Evolutionary conservation across 2,888 invertebrate species (phyloP).

Genomic region (Diaphora mendica): DNA sequence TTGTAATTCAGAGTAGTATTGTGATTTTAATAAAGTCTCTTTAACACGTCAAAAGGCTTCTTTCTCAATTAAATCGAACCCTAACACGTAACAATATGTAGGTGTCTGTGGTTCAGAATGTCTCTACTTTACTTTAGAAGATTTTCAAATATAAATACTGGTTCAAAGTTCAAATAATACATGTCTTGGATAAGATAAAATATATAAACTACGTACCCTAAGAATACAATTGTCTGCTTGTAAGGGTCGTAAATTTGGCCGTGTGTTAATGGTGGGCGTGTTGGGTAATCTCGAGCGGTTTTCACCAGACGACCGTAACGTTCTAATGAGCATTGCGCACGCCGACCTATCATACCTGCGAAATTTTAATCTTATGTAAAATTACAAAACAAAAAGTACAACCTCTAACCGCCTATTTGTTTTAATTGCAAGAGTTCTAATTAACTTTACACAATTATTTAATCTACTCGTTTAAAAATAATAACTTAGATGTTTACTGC

Average conservation of each 20-base stretch:
- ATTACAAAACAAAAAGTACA: constrained; percentile 6
- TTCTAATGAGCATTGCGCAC: constrained; percentile 74
- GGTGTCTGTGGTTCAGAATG: too few relatives aligned
- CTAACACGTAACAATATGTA: too few relatives aligned
- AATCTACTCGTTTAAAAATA: neutral
- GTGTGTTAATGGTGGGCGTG: constrained; percentile 69
- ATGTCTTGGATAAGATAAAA: neutral
- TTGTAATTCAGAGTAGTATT: too few relatives aligned
- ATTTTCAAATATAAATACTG: too few relatives aligned
- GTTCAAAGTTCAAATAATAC: neutral
- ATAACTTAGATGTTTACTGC: neutral
- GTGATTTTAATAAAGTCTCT: too few relatives aligned
- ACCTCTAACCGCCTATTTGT: neutral
- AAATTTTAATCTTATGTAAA: constrained; percentile 16
- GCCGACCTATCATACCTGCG: constrained; percentile 74
- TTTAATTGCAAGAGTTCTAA: neutral
- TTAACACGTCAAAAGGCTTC: too few relatives aligned
- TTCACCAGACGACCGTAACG: constrained; percentile 74
- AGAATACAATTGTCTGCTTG: constrained; percentile 79
- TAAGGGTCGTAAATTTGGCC: constrained; percentile 80
- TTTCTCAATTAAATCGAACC: too few relatives aligned
- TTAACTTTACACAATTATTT: neutral
- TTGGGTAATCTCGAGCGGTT: constrained; percentile 72
- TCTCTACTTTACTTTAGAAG: too few relatives aligned
- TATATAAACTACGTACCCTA: constrained; percentile 66